Evolutionary conservation across 2,113 vertebrate species (phyloP).

Genomic region (Myiagra hebetior): DNA sequence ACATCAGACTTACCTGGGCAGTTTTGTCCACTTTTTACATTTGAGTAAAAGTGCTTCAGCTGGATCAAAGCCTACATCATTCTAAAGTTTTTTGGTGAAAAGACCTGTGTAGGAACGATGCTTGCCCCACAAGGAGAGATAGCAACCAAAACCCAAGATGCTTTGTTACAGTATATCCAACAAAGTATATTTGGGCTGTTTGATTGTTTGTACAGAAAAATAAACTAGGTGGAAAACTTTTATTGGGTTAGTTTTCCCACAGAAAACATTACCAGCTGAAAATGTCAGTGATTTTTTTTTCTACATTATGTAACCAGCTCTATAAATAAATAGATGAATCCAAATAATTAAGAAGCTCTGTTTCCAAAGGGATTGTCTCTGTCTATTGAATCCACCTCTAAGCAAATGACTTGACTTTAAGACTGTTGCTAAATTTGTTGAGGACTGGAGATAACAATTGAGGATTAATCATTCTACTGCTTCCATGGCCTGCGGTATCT

Average conservation of each 20-base stretch:
- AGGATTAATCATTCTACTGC: background rate
- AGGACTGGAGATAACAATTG: background rate
- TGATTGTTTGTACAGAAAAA: background rate
- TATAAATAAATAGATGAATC: constrained; percentile 21
- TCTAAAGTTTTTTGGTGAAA: background rate
- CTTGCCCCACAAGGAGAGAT: background rate
- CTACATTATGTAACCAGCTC: background rate
- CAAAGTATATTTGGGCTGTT: background rate
- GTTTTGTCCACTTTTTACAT: background rate
- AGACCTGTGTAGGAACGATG: background rate
- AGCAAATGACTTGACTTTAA: constrained; percentile 21
- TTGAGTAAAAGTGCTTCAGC: background rate
- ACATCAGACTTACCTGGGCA: background rate
- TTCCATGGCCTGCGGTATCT: background rate
- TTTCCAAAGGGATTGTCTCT: background rate
- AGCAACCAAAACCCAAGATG: background rate
- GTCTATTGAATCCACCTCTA: background rate
- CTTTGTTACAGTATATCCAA: background rate
- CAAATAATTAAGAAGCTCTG: constrained; percentile 1
- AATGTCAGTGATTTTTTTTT: background rate
- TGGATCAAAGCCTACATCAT: background rate
- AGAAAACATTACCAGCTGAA: background rate
- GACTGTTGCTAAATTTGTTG: background rate
- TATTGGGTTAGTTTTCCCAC: constrained; percentile 1
- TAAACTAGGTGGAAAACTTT: constrained; percentile 9